Conservation (phyloP, 2,888 invertebrate genomes). For the Acleris emargana region DNA sequence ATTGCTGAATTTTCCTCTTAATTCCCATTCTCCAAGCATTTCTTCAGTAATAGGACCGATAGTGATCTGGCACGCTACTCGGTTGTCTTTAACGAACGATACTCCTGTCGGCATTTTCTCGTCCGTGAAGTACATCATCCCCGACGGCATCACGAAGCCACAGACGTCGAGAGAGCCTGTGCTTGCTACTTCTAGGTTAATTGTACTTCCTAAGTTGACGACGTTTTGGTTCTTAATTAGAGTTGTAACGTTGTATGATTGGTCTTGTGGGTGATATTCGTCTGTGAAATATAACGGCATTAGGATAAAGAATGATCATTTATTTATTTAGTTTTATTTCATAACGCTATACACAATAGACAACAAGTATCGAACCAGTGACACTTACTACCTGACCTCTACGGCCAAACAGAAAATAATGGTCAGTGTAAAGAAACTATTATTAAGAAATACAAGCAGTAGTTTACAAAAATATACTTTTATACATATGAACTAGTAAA, state of each 20-base stretch:
- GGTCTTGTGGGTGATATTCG: constrained; percentile 35
- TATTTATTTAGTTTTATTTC: no score
- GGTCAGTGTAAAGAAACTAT: no score
- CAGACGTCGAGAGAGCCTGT: constrained; percentile 32
- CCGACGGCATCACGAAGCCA: constrained; percentile 27
- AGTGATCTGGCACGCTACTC: constrained; percentile 29
- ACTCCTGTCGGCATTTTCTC: constrained; percentile 17
- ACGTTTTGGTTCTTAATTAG: constrained; percentile 24
- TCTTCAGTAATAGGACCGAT: constrained; percentile 37
- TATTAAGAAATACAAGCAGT: no score
- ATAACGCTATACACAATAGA: no score
- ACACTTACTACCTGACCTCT: no score
- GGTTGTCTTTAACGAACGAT: constrained; percentile 13
- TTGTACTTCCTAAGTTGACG: constrained; percentile 35
- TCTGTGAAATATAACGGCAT: constrained; percentile 23
- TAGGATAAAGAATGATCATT: no score
- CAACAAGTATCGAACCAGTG: no score
- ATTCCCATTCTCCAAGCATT: constrained; percentile 35
- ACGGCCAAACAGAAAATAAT: no score
- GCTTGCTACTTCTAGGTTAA: constrained; percentile 14
- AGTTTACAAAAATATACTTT: no score
- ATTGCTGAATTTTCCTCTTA: constrained; percentile 37
- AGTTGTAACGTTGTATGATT: constrained; percentile 37
- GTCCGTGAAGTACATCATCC: constrained; percentile 8
- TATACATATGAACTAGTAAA: no score